Percentiles rank a stretch among this genome's conserved stretches.
These are phyloP conservation scores for Mesorhabditis spiculigera DNA, from an alignment of 2,888 invertebrate genomes.

Conservation along the genomic window DNA sequence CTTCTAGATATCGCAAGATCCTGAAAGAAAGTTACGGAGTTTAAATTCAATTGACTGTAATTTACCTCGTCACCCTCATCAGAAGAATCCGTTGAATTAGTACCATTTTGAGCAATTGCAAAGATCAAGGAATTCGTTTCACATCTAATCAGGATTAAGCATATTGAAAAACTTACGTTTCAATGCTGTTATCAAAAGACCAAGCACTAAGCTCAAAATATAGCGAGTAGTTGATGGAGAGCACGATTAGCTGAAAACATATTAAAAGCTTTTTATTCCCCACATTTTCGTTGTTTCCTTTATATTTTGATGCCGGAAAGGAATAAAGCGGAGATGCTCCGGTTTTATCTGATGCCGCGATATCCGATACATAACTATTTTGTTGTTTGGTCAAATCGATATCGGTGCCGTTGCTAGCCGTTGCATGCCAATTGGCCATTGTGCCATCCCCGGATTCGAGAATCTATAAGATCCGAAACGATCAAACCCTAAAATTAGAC, in stretches of 20 bases:
- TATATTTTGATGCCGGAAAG: neutral
- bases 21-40: too few species aligned
- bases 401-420: neutral
- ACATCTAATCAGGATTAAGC: neutral
- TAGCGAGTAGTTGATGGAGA: neutral
- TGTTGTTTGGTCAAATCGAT: neutral
- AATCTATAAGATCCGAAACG: neutral
- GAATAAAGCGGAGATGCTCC: too few species aligned
- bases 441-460: slow-evolving; percentile 3
- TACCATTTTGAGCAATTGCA: neutral
- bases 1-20: too few species aligned
- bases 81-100: neutral
- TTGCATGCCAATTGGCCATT: neutral
- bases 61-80: too few species aligned
- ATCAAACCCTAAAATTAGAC: too few species aligned
- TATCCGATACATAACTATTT: neutral
- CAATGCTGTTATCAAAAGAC: neutral
- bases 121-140: neutral
- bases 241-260: neutral
- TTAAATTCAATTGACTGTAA: too few species aligned
- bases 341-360: neutral
- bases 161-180: neutral
- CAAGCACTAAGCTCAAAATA: neutral
- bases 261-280: neutral
- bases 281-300: neutral